Evolutionary conservation across 2,888 invertebrate genomes (phyloP).

Genomic region (Fragum fragum): DNA sequence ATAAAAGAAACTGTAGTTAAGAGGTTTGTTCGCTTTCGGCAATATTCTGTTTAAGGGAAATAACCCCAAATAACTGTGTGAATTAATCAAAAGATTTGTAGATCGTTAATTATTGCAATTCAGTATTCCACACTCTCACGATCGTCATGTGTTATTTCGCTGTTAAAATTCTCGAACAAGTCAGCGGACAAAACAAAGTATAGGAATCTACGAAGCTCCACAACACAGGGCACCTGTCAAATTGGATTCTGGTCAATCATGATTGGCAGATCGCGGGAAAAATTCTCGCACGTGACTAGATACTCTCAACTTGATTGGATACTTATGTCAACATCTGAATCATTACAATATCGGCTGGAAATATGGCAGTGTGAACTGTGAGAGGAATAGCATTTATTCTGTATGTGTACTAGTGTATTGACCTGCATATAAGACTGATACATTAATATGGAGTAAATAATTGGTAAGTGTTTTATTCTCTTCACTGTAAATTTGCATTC

Average conservation of each 20-base stretch:
- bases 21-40: too few species aligned
- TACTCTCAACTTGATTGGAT: slow-evolving; percentile 47
- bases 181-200: too few species aligned
- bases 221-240: slow-evolving; percentile 54
- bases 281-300: slow-evolving; percentile 49
- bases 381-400: slow-evolving; percentile 23
- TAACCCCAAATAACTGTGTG: too few species aligned
- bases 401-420: slow-evolving; percentile 2
- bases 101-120: too few species aligned
- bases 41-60: too few species aligned
- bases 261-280: slow-evolving; percentile 68
- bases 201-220: neutral
- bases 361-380: slow-evolving; percentile 42
- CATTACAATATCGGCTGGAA: slow-evolving; percentile 41
- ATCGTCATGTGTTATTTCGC: too few species aligned
- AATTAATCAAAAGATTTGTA: too few species aligned
- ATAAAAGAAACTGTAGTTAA: too few species aligned
- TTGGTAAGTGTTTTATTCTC: slow-evolving; percentile 1
- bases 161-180: too few species aligned
- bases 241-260: slow-evolving; percentile 45
- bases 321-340: slow-evolving; percentile 62
- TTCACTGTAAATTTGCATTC: neutral
- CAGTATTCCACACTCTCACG: too few species aligned
- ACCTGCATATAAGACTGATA: neutral
- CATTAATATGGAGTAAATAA: neutral